Percentiles rank a stretch among this genome's conserved stretches.
Conservation (phyloP, 1,140 invertebrate species). For the Anastrepha obliqua region DNA sequence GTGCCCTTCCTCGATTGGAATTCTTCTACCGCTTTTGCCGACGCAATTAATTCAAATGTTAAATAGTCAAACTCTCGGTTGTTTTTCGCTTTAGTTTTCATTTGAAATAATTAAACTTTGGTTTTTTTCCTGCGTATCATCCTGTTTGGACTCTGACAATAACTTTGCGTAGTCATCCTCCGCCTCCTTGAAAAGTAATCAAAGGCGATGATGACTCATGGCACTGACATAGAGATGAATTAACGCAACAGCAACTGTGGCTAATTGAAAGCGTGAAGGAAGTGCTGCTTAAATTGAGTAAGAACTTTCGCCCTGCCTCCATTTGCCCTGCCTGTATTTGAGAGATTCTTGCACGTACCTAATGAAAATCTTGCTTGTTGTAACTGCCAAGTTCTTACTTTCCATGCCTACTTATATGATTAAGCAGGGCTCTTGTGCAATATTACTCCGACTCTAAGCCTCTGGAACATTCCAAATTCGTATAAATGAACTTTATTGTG, state of each 20-base stretch:
- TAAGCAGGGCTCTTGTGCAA: no score
- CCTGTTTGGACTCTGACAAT: background rate
- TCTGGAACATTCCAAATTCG: no score
- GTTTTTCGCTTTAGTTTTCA: background rate
- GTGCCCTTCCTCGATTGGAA: background rate
- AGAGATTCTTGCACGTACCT: background rate
- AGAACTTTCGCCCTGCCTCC: background rate
- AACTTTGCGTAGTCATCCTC: background rate
- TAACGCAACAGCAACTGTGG: background rate
- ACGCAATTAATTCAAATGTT: constrained; percentile 52
- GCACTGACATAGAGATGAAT: background rate
- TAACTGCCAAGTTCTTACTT: no score
- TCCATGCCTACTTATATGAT: no score
- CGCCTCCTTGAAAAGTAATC: constrained; percentile 14
- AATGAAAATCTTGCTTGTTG: no score
- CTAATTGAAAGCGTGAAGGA: constrained; percentile 8
- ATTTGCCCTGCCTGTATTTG: background rate
- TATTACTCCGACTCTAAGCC: no score
- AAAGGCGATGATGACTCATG: constrained; percentile 19
- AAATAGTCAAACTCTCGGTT: constrained; percentile 41
- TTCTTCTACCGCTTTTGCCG: background rate
- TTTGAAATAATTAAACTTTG: constrained; percentile 49
- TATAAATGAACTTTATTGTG: no score
- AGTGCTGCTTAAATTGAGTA: background rate
- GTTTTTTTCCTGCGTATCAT: background rate